Percentiles rank a stretch among this genome's conserved stretches.
Evolutionary conservation across 30 jellyfish, hydroid and myxozoan genomes (phyloP).

Genomic region (Rhopilema esculentum): DNA sequence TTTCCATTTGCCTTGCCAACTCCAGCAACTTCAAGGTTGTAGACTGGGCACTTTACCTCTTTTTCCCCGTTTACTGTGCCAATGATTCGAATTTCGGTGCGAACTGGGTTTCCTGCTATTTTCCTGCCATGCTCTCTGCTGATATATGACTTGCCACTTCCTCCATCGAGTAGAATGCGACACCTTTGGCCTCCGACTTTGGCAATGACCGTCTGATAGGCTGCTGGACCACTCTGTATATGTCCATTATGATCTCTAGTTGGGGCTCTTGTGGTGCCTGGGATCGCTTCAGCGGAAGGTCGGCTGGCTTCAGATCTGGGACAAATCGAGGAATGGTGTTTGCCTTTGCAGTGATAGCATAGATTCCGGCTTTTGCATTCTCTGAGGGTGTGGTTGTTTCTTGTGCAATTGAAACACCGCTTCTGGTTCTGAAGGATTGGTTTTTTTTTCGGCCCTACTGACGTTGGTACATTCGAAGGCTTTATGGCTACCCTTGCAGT

Average conservation of each 20-base stretch:
- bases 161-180: conserved; percentile 55
- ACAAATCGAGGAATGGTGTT: conserved; percentile 51
- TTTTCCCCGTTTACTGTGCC: conserved; percentile 53
- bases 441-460: conserved; percentile 27
- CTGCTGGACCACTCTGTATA: conserved; percentile 53
- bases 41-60: conserved; percentile 33
- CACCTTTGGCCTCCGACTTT: conserved; percentile 11
- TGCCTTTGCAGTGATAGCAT: conserved; percentile 44
- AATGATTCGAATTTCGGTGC: conserved; percentile 29
- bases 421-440: conserved; percentile 27
- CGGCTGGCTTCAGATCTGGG: not conserved
- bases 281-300: not conserved
- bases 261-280: too few species aligned
- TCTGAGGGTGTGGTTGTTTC: conserved; percentile 32
- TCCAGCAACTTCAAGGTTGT: conserved; percentile 47
- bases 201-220: conserved; percentile 42
- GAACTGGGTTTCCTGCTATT: not conserved
- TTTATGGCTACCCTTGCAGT: conserved; percentile 43
- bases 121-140: conserved; percentile 50
- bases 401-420: conserved; percentile 55
- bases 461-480: conserved; percentile 48
- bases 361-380: conserved; percentile 41
- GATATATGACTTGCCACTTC: conserved; percentile 51
- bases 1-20: conserved; percentile 37
- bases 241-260: conserved; percentile 21